Percentiles rank a stretch among this genome's conserved stretches.
Conservation (phyloP, 2,888 invertebrate species). For the Polymixis flavicincta region DNA sequence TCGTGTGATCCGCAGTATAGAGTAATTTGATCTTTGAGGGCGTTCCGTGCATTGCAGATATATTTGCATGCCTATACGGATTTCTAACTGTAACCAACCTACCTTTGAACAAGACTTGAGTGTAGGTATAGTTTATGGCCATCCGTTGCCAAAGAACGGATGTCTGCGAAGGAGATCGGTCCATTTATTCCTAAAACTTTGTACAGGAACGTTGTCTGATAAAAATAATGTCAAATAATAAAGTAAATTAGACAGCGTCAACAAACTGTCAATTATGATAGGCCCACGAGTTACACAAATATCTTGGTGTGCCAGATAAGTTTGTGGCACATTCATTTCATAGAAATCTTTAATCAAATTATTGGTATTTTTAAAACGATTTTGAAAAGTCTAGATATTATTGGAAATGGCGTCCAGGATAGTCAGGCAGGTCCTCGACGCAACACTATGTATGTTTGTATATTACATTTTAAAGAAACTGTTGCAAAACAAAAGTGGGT, state of each 20-base stretch:
- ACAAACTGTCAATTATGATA: conserved; percentile 8
- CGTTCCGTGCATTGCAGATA: conserved; percentile 44
- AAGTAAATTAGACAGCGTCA: conserved; percentile 19
- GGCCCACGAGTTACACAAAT: neutral
- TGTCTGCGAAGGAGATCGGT: neutral
- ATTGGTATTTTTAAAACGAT: conserved; percentile 14
- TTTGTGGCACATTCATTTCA: neutral
- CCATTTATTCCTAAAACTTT: neutral
- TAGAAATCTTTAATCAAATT: conserved; percentile 33
- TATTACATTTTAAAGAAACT: conserved; percentile 74
- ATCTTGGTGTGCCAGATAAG: neutral
- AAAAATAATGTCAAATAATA: neutral
- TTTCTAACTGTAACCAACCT: conserved; percentile 38
- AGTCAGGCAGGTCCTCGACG: conserved; percentile 79
- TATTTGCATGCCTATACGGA: conserved; percentile 52
- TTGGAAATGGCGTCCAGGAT: conserved; percentile 74
- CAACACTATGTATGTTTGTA: conserved; percentile 74
- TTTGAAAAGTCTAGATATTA: conserved; percentile 6
- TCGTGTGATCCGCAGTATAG: conserved; percentile 15
- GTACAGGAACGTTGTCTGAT: neutral
- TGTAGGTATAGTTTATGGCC: neutral
- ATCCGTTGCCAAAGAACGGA: neutral
- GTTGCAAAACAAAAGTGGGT: conserved; percentile 81
- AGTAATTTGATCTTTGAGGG: conserved; percentile 64
- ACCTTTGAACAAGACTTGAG: neutral